phyloP scores from a whole-genome alignment of 2,797 vertebrate species.

The Fringilla coelebs region DNA sequence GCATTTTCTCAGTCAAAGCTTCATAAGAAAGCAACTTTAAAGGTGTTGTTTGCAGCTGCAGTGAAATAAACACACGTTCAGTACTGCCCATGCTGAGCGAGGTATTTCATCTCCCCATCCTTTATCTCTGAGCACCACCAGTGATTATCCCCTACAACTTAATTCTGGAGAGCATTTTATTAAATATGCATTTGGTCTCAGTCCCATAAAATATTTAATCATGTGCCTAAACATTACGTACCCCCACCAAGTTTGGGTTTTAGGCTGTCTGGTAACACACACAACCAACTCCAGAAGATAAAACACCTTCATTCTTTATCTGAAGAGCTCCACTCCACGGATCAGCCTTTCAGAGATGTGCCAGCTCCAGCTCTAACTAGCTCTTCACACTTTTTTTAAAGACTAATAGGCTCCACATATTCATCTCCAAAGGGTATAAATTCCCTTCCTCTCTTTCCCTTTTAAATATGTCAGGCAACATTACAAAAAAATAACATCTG shows the following conservation, averaged over 20 bases:
- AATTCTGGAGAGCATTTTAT: neutral
- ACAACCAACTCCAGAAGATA: neutral
- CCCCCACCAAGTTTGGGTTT: neutral
- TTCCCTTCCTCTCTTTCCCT: conserved; percentile 31
- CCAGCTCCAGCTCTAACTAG: conserved; percentile 36
- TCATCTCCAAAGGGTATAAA: conserved; percentile 41
- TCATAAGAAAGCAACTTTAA: neutral
- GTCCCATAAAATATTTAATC: neutral
- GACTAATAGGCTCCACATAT: conserved; percentile 45
- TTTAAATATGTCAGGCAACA: conserved; percentile 38
- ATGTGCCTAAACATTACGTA: neutral
- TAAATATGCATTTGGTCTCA: neutral
- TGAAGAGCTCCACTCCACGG: conserved; percentile 15
- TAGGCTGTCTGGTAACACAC: neutral
- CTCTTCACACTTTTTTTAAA: conserved; percentile 59
- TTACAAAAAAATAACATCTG: conserved; percentile 47
- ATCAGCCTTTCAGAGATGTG: conserved; percentile 9
- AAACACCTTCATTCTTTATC: neutral
- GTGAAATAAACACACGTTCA: neutral
- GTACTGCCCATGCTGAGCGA: neutral
- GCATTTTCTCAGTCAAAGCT: neutral
- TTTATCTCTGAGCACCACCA: neutral
- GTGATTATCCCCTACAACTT: neutral
- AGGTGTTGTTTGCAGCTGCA: neutral
- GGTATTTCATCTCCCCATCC: neutral